Percentiles rank a stretch among this genome's conserved stretches.
These are phyloP conservation scores for Rhynchomys soricoides DNA, from an alignment of 2,113 vertebrate genomes.

Conservation along the genomic window DNA sequence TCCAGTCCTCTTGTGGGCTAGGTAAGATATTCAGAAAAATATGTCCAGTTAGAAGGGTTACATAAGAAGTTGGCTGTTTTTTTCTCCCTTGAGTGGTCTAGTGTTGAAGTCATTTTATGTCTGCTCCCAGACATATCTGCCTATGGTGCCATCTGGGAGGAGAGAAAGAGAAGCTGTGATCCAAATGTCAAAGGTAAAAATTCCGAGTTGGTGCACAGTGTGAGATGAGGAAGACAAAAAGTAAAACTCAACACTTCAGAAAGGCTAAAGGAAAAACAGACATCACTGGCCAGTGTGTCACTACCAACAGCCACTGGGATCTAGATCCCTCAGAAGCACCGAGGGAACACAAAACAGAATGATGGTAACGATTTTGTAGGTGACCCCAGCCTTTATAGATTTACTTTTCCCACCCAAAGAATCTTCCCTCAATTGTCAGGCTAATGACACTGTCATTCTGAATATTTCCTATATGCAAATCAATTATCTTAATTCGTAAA, in stretches of 20 bases:
- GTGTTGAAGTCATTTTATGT: neutral
- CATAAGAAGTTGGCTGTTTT: neutral
- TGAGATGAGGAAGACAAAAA: neutral
- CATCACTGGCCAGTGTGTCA: neutral
- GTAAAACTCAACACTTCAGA: neutral
- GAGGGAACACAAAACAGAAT: neutral
- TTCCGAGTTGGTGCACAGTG: neutral
- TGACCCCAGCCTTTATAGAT: neutral
- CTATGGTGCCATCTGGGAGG: neutral
- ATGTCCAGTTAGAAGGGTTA: neutral
- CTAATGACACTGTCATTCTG: neutral
- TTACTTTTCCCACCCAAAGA: neutral
- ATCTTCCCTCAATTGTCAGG: neutral
- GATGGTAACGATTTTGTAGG: neutral
- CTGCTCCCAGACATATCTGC: neutral
- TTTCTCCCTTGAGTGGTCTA: neutral
- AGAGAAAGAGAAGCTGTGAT: neutral
- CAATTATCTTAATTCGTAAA: neutral
- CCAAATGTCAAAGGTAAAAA: neutral
- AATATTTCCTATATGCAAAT: slow-evolving; percentile 41
- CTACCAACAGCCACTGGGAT: neutral
- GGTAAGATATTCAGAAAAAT: neutral
- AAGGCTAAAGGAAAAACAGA: neutral
- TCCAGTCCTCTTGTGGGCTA: neutral
- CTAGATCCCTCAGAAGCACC: neutral